Evolutionary conservation across 2,113 vertebrate genomes (phyloP).

Genomic region (Plestiodon gilberti): DNA sequence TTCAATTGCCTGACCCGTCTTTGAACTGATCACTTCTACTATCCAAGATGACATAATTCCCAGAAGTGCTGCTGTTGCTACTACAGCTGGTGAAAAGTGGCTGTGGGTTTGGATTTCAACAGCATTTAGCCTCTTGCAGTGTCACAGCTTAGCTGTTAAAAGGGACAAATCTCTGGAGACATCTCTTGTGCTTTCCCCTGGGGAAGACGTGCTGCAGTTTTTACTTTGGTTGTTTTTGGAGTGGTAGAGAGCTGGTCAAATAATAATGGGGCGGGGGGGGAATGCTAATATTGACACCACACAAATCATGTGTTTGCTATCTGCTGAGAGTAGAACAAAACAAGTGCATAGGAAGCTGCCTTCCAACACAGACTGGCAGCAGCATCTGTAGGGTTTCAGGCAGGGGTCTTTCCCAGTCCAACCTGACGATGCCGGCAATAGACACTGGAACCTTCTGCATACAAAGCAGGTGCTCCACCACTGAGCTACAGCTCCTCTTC

Average conservation of each 20-base stretch:
- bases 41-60: neutral
- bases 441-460: too few species aligned
- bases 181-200: neutral
- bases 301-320: neutral
- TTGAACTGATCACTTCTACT: neutral
- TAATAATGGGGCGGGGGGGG: neutral
- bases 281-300: slow-evolving; percentile 19
- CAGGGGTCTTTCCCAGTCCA: too few species aligned
- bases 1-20: neutral
- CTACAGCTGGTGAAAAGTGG: neutral
- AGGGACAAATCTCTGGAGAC: neutral
- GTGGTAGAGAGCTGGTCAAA: neutral
- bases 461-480: too few species aligned
- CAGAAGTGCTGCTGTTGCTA: neutral
- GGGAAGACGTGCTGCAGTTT: neutral
- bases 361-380: too few species aligned
- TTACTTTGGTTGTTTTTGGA: neutral
- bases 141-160: neutral
- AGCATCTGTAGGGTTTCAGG: too few species aligned
- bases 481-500: neutral
- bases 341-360: too few species aligned
- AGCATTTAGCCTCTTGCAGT: neutral
- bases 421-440: too few species aligned
- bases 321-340: neutral
- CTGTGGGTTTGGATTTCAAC: neutral